Conservation (phyloP, 1,140 invertebrate species). For the Oncopeltus fasciatus region DNA sequence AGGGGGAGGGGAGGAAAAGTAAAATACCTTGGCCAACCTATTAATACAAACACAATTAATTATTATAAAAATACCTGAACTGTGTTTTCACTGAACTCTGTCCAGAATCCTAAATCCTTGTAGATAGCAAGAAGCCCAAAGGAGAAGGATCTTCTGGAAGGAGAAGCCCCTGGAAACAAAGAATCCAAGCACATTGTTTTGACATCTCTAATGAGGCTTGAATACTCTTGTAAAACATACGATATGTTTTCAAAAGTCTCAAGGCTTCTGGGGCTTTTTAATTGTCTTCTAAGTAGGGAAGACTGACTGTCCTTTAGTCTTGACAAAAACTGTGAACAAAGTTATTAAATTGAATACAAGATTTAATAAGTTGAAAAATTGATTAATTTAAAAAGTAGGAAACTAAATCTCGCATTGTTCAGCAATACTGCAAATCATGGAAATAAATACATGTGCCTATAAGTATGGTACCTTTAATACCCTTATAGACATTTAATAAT, state of each 20-base stretch:
- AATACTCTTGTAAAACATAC: background rate
- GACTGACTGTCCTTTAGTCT: background rate
- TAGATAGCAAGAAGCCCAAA: conserved; percentile 38
- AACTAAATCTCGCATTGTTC: too few species aligned
- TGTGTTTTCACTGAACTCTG: background rate
- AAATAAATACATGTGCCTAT: too few species aligned
- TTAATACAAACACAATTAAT: too few species aligned
- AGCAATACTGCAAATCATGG: too few species aligned
- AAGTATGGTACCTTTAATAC: too few species aligned
- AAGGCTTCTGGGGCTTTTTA: background rate
- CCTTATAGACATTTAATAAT: too few species aligned
- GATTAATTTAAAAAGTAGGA: too few species aligned
- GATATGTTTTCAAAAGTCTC: background rate
- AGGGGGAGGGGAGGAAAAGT: too few species aligned
- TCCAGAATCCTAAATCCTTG: conserved; percentile 17
- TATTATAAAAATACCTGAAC: background rate
- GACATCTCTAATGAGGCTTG: conserved; percentile 21
- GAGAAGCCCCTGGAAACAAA: conserved; percentile 53
- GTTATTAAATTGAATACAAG: too few species aligned
- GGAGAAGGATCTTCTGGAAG: conserved; percentile 45
- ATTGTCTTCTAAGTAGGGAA: background rate
- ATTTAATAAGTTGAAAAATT: too few species aligned
- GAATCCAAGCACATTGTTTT: conserved; percentile 35
- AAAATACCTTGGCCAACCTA: too few species aligned
- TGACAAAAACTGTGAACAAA: background rate